Evolutionary conservation across 2,888 invertebrate species (phyloP), one percentile per base, ranked within the genome.

Genomic region (Meteorus colon): DNA sequence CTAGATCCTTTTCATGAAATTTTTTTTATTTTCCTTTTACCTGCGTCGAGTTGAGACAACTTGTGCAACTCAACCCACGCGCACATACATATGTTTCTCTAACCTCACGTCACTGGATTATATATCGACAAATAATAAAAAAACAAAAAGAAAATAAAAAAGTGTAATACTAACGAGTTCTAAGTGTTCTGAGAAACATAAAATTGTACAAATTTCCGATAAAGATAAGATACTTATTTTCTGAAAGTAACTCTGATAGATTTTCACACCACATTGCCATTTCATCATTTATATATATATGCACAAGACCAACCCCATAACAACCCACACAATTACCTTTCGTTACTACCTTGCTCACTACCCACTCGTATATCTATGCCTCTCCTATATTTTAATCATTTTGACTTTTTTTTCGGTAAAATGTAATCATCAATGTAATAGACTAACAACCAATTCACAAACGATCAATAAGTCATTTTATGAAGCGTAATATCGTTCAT

Each of bases 1-100:
- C 72, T 60, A 55, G 78, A 72, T 73, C 71, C 59, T 74, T 63
- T 41, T 31, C 55, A 67, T 62, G 37, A 59, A 6, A 62, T 67
- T 48, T 60, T 48, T 60, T 55, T 34, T 37, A 70, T 72, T 19
- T 34, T 27, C 67, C 51, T 69, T 73, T 62, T 37, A 5, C 41
- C 60, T 37, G 6, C 41, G 16, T 60, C 69, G 31, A 6, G 14
- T 16, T 63, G 6, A 51, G 37, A 65, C 24, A 68, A 70, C 31
- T 69, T 70, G 75, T 70, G 69, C 70, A 75, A 75, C 37, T 48
- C 45, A 14, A 55, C 63, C 75, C 62, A 70, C 75, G 63, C 65
- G 29, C n/a, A 51, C 8, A 31, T 34, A 51, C 55, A 16, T 29
- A 69, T 29, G 19, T 29, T 69, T 19, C 55, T 19, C 24, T 55